Base-by-base conservation (phyloP, 2,113 vertebrate species). In the Callionymus lyra region DNA sequence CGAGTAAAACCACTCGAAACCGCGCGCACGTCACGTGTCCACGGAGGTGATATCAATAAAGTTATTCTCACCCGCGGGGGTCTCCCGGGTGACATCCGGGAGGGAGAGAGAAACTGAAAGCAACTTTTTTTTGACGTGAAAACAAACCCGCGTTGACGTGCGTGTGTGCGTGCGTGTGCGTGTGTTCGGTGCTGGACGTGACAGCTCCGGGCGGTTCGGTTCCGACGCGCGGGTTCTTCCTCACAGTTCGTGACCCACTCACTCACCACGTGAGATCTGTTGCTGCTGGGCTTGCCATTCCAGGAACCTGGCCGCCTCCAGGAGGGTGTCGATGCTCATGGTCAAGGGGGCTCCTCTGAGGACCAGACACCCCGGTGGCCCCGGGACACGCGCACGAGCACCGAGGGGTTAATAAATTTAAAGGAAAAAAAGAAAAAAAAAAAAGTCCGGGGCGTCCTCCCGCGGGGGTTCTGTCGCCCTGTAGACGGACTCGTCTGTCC, bases 241-340 rank as follows among this genome's bases (percentile, higher is more conserved):
- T n/a, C n/a, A n/a, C 21, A 27, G 21, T 27, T 27, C 4, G 21
- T n/a, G 6, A 16, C 42, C 5, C 15, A 14, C 14, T 32, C 63
- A 65, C 91, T 94, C 72, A 95, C 92, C 91, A 89, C 86, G 90
- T 90, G 87, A 81, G 78, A 81, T 88, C 85, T 91, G 90, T 84
- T 93, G 90, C 82, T 93, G 91, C 88, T 94, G 90, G 76, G 90
- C 89, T 82, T 96, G 91, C 91, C 90, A 94, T 87, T 96, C 92
- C 84, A 96, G 82, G 75, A 89, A 96, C 76, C 91, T 84, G 85
- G 92, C 92, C 76, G 91, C 92, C 82, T 94, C 91, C 82, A 96
- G 59, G 54, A 96, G 85, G 41, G 90, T 96, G 69, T 96, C 91
- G 85, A 96, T 93, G 87, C 91, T 96, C 92, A 94, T 96, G 60